These are phyloP conservation scores for Hoplostethus atlanticus DNA, from an alignment of 2,797 vertebrate genomes.

Conservation along the genomic window DNA sequence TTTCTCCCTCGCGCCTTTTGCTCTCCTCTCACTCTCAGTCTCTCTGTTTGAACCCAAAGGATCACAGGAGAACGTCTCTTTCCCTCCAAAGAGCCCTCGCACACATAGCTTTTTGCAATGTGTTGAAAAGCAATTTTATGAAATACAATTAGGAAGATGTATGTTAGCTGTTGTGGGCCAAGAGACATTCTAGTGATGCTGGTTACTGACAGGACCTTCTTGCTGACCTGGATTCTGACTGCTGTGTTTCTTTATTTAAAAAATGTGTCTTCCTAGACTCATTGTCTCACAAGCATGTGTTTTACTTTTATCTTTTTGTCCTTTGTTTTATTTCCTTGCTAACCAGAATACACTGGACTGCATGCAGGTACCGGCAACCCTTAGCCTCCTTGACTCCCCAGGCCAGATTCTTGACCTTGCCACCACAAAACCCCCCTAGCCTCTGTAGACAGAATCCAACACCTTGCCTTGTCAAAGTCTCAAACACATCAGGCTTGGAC, in stretches of 20 bases:
- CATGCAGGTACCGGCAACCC: constrained; percentile 93
- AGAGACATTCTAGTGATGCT: constrained; percentile 63
- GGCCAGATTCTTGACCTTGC: constrained; percentile 7
- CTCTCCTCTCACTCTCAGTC: constrained; percentile 47
- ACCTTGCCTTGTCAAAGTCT: neutral
- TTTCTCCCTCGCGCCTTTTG: constrained; percentile 65
- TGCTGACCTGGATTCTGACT: constrained; percentile 47
- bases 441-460: constrained; percentile 26
- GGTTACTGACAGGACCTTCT: constrained; percentile 44
- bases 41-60: constrained; percentile 53
- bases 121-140: constrained; percentile 8
- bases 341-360: constrained; percentile 96
- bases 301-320: constrained; percentile 50
- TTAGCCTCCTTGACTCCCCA: constrained; percentile 28
- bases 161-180: constrained; percentile 33
- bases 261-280: constrained; percentile 45
- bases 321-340: constrained; percentile 72
- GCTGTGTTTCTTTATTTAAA: constrained; percentile 68
- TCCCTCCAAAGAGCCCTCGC: constrained; percentile 51
- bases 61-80: constrained; percentile 72
- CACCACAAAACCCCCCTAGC: constrained; percentile 3
- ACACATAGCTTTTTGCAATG: constrained; percentile 24
- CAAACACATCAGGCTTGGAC: neutral
- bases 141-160: neutral
- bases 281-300: constrained; percentile 74